phyloP scores from a whole-genome alignment of 2,113 vertebrate genomes.

The Microtus montanus region DNA sequence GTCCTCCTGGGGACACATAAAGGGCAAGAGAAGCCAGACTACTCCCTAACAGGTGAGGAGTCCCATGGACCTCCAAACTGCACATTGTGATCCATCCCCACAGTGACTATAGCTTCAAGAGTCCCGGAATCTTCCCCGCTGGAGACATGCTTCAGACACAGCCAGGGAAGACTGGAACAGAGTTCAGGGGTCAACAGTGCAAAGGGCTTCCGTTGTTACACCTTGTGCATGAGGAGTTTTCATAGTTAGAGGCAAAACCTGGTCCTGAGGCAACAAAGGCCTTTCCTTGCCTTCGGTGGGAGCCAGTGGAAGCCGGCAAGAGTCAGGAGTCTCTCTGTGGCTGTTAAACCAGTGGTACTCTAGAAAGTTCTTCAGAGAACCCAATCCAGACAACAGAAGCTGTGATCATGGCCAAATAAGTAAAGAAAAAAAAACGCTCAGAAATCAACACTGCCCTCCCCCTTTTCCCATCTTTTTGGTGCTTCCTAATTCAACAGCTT shows the following conservation, averaged over 20 bases:
- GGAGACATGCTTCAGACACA: not conserved
- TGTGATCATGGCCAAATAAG: not conserved
- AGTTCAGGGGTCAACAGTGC: not conserved
- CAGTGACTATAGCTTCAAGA: not conserved
- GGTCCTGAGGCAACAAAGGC: not conserved
- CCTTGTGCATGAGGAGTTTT: not conserved
- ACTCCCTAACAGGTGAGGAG: not conserved
- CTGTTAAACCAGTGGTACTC: not conserved
- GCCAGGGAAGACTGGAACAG: not conserved
- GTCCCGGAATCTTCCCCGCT: not conserved
- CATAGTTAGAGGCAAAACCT: not conserved
- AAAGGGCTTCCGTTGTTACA: not conserved
- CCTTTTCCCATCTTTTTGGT: slow-evolving; percentile 24
- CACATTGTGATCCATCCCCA: slow-evolving; percentile 1
- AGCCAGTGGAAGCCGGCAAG: not conserved
- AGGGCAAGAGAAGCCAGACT: not conserved
- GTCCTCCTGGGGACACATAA: not conserved
- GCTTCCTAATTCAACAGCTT: slow-evolving; percentile 70
- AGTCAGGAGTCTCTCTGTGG: not conserved
- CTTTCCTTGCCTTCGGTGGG: not conserved
- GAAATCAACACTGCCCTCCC: not conserved
- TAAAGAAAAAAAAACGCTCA: not conserved
- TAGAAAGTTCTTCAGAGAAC: slow-evolving; percentile 8
- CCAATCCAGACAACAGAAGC: not conserved
- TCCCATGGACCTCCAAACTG: not conserved